Evolutionary conservation across 2,888 invertebrate genomes (phyloP).

Genomic region (Prosapia bicincta): DNA sequence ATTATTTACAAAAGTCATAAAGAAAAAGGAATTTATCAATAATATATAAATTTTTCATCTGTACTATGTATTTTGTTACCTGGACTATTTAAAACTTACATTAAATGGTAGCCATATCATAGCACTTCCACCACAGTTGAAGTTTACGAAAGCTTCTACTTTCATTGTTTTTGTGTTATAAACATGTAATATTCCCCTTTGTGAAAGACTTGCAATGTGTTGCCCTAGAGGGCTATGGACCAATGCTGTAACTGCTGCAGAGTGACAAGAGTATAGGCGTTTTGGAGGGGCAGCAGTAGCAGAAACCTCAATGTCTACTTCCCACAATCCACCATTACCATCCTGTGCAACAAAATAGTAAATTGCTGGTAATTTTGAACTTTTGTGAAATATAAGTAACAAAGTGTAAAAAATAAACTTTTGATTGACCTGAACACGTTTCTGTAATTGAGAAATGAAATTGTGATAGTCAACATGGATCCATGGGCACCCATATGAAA

Average conservation of each 20-base stretch:
- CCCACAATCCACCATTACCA: constrained; percentile 18
- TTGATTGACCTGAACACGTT: no score
- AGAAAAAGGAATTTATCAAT: no score
- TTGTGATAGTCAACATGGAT: no score
- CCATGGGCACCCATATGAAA: no score
- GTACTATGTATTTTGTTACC: no score
- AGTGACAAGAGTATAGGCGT: constrained; percentile 65
- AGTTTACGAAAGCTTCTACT: constrained; percentile 59
- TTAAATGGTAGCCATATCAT: constrained; percentile 69
- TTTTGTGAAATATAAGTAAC: no score
- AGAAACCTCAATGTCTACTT: constrained; percentile 44
- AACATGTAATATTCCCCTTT: constrained; percentile 67
- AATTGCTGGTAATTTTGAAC: no score
- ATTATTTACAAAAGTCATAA: no score
- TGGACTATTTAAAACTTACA: no score
- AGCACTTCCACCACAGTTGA: constrained; percentile 53
- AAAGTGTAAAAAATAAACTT: no score
- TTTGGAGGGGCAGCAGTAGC: constrained; percentile 25
- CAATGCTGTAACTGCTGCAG: constrained; percentile 68
- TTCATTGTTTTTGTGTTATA: constrained; percentile 62
- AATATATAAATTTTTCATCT: no score
- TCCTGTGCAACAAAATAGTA: constrained; percentile 10
- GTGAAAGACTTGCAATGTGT: constrained; percentile 68
- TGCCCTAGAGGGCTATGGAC: constrained; percentile 65
- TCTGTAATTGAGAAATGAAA: no score